phyloP scores from a whole-genome alignment of 2,888 invertebrate species.

The Zelleria hepariella region DNA sequence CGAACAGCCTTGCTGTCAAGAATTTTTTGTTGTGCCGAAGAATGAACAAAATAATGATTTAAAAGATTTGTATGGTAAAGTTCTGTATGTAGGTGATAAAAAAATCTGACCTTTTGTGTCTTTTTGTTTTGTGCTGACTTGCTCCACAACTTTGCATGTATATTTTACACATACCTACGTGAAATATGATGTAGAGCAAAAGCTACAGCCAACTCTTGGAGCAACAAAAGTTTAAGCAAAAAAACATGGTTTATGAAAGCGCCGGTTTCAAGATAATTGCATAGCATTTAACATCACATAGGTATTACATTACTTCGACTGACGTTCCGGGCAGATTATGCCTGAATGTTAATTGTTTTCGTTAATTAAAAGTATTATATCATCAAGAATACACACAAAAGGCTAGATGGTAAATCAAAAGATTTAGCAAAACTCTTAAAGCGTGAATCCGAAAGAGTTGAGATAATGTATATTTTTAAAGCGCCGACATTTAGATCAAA shows the following conservation, averaged over 20 bases:
- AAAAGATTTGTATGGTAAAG: too few relatives aligned
- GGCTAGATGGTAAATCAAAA: neutral
- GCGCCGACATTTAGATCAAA: neutral
- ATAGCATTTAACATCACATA: neutral
- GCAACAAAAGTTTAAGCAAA: neutral
- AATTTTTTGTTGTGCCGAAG: too few relatives aligned
- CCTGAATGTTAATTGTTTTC: neutral
- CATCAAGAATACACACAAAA: neutral
- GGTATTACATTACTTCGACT: neutral
- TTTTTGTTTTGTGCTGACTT: neutral
- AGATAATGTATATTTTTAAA: neutral
- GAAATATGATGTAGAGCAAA: neutral
- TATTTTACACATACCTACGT: too few relatives aligned
- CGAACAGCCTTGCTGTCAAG: too few relatives aligned
- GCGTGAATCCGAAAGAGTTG: neutral
- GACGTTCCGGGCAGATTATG: neutral
- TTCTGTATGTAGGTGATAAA: too few relatives aligned
- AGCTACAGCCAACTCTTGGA: neutral
- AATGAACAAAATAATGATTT: too few relatives aligned
- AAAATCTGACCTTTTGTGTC: neutral
- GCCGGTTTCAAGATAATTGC: neutral
- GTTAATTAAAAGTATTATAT: neutral
- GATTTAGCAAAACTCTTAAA: neutral
- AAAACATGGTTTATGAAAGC: neutral
- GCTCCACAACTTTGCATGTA: neutral